phyloP scores from a whole-genome alignment of 2,797 vertebrate genomes.

The Chromis chromis region DNA sequence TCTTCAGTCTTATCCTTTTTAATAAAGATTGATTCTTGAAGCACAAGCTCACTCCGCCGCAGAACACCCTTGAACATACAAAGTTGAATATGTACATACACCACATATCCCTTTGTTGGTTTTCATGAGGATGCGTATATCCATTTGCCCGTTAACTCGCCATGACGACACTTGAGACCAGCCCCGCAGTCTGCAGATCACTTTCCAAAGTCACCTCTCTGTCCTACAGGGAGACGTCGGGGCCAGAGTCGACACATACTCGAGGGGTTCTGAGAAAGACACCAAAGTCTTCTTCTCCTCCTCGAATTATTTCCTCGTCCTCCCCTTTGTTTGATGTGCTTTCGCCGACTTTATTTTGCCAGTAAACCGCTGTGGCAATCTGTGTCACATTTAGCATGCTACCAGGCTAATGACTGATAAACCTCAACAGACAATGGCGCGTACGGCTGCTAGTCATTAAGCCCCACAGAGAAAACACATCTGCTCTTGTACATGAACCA shows the following conservation, averaged over 20 bases:
- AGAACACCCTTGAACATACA: constrained; percentile 87
- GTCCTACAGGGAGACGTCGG: constrained; percentile 68
- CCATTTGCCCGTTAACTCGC: constrained; percentile 78
- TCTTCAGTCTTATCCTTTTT: constrained; percentile 86
- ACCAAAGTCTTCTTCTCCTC: constrained; percentile 58
- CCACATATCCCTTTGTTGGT: constrained; percentile 85
- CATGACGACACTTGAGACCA: constrained; percentile 86
- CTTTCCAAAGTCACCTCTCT: constrained; percentile 86
- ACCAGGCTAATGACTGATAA: constrained; percentile 73
- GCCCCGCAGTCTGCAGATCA: constrained; percentile 76
- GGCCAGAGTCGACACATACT: constrained; percentile 60
- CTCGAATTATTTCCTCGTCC: constrained; percentile 61
- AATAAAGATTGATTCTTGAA: constrained; percentile 88
- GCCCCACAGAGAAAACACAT: constrained; percentile 70
- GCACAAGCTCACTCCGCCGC: constrained; percentile 65
- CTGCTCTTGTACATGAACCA: constrained; percentile 76
- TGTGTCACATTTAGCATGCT: constrained; percentile 71
- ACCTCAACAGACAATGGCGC: constrained; percentile 59
- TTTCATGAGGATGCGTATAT: constrained; percentile 84
- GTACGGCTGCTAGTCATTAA: constrained; percentile 61
- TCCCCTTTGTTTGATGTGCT: constrained; percentile 55
- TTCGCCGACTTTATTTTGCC: constrained; percentile 40
- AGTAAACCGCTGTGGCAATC: constrained; percentile 49
- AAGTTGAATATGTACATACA: constrained; percentile 87
- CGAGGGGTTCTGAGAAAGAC: constrained; percentile 61